These are phyloP conservation scores for Phoebastria nigripes DNA, from an alignment of 2,797 vertebrate genomes.

Conservation along the genomic window DNA sequence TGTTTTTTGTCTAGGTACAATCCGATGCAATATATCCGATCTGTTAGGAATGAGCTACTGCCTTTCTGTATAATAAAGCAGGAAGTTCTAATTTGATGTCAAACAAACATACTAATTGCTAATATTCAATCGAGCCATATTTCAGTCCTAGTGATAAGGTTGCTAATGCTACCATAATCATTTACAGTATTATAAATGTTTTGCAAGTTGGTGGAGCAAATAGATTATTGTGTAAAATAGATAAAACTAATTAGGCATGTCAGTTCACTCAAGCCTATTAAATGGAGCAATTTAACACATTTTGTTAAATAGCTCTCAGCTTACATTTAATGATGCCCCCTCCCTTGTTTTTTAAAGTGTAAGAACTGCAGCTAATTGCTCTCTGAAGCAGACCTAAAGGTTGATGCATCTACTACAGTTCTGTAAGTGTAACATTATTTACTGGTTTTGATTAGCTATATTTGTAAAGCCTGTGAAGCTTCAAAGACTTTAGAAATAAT, in stretches of 20 bases:
- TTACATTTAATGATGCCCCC: constrained; percentile 15
- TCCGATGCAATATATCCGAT: not conserved
- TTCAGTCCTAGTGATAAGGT: constrained; percentile 24
- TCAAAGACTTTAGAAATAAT: not conserved
- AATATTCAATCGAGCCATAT: not conserved
- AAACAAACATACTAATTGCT: not conserved
- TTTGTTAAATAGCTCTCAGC: constrained; percentile 37
- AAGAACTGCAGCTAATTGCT: constrained; percentile 25
- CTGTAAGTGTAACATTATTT: not conserved
- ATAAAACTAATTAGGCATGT: constrained; percentile 36
- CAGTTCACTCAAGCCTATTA: constrained; percentile 36
- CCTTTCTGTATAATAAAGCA: not conserved
- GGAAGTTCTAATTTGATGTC: not conserved
- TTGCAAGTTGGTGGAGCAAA: constrained; percentile 35
- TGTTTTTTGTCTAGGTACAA: not conserved
- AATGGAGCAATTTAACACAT: constrained; percentile 24
- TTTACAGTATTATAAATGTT: constrained; percentile 23
- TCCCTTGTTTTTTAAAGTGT: not conserved
- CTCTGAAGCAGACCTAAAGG: not conserved
- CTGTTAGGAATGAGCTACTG: not conserved
- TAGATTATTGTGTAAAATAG: constrained; percentile 42
- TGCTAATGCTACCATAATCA: not conserved
- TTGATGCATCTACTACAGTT: constrained; percentile 19
- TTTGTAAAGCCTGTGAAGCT: constrained; percentile 8
- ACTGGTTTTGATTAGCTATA: not conserved